Percentiles rank a stretch among this genome's conserved stretches.
Conservation (phyloP, 2,113 vertebrate genomes). For the Lagopus muta region DNA sequence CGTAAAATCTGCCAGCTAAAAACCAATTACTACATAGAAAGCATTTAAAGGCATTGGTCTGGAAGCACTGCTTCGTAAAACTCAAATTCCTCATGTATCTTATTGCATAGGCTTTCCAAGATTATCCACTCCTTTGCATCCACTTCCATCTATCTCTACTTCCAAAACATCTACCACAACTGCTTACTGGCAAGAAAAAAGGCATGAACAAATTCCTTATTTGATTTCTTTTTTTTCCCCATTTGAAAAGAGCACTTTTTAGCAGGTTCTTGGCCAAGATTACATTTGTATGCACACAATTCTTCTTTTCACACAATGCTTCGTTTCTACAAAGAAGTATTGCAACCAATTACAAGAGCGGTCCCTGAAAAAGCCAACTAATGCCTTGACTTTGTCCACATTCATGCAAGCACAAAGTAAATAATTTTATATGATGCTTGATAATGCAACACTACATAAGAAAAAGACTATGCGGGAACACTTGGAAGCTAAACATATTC, state of each 20-base stretch:
- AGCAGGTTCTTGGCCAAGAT: slow-evolving; percentile 20
- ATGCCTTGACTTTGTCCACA: neutral
- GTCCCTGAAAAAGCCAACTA: slow-evolving; percentile 9
- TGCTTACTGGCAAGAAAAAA: slow-evolving; percentile 9
- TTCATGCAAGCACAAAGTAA: slow-evolving; percentile 8
- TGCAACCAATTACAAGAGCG: neutral
- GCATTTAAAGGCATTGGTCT: neutral
- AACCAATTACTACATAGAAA: neutral
- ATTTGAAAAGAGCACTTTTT: neutral
- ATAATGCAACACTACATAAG: neutral
- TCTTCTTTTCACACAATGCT: neutral
- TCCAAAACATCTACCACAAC: slow-evolving; percentile 13
- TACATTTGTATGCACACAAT: neutral
- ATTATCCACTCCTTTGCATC: neutral
- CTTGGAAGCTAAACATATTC: neutral
- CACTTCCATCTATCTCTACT: slow-evolving; percentile 3
- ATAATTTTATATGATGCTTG: slow-evolving; percentile 17
- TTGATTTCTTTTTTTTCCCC: neutral
- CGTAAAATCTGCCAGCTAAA: slow-evolving; percentile 6
- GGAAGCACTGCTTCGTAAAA: neutral
- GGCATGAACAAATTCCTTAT: neutral
- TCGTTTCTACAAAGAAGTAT: slow-evolving; percentile 5
- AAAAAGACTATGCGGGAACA: neutral
- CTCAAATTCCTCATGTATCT: neutral
- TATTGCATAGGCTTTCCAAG: neutral